Base-by-base conservation (phyloP, 1,140 invertebrate species). In the Diplogasteroides magnus region DNA sequence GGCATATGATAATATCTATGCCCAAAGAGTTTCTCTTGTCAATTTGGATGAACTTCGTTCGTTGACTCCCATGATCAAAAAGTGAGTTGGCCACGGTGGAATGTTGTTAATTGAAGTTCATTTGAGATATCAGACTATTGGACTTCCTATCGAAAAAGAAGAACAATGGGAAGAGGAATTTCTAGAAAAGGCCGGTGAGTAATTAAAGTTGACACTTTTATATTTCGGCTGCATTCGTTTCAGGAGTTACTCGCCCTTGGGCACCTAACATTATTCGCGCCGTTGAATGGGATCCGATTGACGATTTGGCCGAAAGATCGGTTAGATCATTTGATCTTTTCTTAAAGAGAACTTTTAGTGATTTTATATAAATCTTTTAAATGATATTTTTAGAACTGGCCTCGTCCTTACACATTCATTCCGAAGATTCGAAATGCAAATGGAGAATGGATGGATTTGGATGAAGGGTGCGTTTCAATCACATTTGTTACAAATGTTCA, bases 141-240 rank as follows among this genome's bases (percentile, higher is more conserved):
- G 65, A 60, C 15, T 72, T 48, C 70, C 70, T 2, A 23, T 1
- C 32, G 14, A 6, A 19, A 48, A 13, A 3, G 28, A 32, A 6
- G 70, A 72, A 37, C 14, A 67, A 13, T 72, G 70, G 70, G 70
- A 72, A 28, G 59, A 72, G 26, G 70, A 72, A 48, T 48, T 72
- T 15, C 25, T 72, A 15, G 70, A 72, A 13, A 61, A 37, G 23
- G 70, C 65, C 11, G 70, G 70, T 27, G 62, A 67, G 2, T 31
- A 31, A 2, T 58, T 63, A 32, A 27, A 69, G n/a, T n/a, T n/a
- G n/a, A n/a, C n/a, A n/a, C n/a, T n/a, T n/a, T n/a, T n/a, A n/a
- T n/a, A n/a, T n/a, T n/a, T n/a, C n/a, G n/a, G n/a, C n/a, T n/a
- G n/a, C n/a, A n/a, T n/a, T n/a, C n/a, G n/a, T n/a, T n/a, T n/a